These are phyloP conservation scores for Cariama cristata DNA, from an alignment of 2,113 vertebrate genomes.

Conservation along the genomic window DNA sequence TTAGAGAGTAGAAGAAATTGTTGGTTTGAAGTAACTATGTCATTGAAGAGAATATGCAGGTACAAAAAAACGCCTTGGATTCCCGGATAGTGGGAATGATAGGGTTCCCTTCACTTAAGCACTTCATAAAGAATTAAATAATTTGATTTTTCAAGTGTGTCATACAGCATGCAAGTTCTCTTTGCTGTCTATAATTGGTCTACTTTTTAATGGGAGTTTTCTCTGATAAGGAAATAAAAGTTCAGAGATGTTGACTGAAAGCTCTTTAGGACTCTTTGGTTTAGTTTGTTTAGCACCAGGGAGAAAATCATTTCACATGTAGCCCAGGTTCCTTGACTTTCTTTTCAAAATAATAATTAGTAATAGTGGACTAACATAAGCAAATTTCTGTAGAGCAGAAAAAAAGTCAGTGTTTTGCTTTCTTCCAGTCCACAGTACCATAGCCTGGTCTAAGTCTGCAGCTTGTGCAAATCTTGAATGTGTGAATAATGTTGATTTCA, in stretches of 20 bases:
- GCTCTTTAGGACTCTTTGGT: background rate
- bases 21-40: background rate
- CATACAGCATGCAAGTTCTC: background rate
- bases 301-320: background rate
- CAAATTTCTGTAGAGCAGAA: background rate
- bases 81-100: background rate
- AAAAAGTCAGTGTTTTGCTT: background rate
- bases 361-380: background rate
- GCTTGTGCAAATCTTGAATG: background rate
- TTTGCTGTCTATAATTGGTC: background rate
- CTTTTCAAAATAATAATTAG: background rate
- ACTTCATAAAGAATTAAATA: background rate
- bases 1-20: background rate
- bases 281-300: background rate
- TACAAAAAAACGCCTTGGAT: background rate
- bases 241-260: background rate
- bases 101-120: background rate
- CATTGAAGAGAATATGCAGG: background rate
- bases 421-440: background rate
- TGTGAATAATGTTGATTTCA: background rate
- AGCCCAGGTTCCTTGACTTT: background rate
- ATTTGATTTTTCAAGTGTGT: background rate
- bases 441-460: background rate
- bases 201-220: background rate
- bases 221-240: background rate